Conservation (phyloP, 2,888 invertebrate genomes). For the Oscheius sp. region DNA sequence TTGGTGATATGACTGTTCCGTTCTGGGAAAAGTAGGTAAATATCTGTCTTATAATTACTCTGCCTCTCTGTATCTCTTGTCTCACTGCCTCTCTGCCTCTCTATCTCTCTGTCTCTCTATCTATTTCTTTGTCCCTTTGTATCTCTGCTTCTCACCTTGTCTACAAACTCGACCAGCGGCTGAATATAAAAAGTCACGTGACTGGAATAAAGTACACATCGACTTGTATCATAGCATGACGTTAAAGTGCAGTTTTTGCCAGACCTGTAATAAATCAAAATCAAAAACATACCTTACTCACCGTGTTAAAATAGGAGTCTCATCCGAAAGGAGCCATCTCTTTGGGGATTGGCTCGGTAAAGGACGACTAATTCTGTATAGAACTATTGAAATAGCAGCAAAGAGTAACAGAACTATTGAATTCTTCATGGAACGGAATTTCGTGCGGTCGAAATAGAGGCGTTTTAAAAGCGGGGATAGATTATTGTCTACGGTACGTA, state of each 20-base stretch:
- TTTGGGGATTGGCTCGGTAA: no score
- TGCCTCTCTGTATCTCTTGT: not conserved
- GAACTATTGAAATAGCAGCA: conserved; percentile 4
- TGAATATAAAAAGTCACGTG: conserved; percentile 28
- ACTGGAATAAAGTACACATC: conserved; percentile 22
- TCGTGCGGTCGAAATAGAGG: no score
- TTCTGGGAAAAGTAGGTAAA: conserved; percentile 7
- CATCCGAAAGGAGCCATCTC: not conserved
- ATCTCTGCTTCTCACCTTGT: conserved; percentile 4
- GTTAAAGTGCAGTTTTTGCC: conserved; percentile 27
- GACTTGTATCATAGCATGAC: conserved; percentile 31
- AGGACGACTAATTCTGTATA: not conserved
- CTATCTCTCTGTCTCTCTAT: no score
- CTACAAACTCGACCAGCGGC: conserved; percentile 19
- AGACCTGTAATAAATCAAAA: not conserved
- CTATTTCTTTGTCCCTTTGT: not conserved
- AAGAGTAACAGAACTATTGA: not conserved
- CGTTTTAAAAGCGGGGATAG: no score
- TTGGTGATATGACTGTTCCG: conserved; percentile 19
- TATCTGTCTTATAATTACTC: not conserved
- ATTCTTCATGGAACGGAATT: not conserved
- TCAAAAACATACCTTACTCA: not conserved
- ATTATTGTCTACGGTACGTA: no score
- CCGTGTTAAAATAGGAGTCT: not conserved
- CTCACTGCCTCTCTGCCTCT: no score